Evolutionary conservation across 2,113 vertebrate species (phyloP), one percentile per base, ranked within the genome.

Genomic region (Pitta sordida): DNA sequence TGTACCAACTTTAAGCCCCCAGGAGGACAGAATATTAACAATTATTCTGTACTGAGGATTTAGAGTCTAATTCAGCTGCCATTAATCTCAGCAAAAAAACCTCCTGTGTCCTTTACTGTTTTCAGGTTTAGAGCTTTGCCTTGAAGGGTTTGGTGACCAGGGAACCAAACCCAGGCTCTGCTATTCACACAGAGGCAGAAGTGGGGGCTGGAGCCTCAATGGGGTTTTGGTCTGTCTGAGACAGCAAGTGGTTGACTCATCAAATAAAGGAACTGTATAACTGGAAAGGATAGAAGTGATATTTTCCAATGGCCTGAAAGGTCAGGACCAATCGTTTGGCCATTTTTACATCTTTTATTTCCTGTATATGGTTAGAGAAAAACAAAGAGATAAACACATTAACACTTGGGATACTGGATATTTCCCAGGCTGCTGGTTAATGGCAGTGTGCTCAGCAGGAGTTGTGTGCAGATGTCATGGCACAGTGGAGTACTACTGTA

Each of bases 21-120:
- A 75, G 52, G 56, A 87, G 70, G 59, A 85, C 13, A 65, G 56
- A 82, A 91, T 60, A 85, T 68, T 79, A 87, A 83, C 68, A 86
- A 60, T 49, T 91, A 60, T 92, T 63, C 87, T 78, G 62, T 27
- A 55, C 62, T 85, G 71, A 65, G 65, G 94, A 96, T 96, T 95
- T 96, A 73, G 87, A 16, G 49, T 52, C 62, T 65, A 85, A 90
- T 94, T 87, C 84, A 95, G 67, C 75, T 85, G 41, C 41, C 49
- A 51, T 76, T 95, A 91, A 87, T 92, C 87, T 91, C 34, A 0
- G 67, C 68, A 89, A 75, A 78, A 88, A 87, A 94, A 89, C 48
- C n/a, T 67, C 52, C 70, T 75, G 51, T 79, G 48, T 18, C 52
- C 36, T n/a, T 65, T 34, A 18, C n/a, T 63, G 17, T 30, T 79